Conservation (phyloP, 2,797 vertebrate genomes). For the Enteromius unitaeniatus region DNA sequence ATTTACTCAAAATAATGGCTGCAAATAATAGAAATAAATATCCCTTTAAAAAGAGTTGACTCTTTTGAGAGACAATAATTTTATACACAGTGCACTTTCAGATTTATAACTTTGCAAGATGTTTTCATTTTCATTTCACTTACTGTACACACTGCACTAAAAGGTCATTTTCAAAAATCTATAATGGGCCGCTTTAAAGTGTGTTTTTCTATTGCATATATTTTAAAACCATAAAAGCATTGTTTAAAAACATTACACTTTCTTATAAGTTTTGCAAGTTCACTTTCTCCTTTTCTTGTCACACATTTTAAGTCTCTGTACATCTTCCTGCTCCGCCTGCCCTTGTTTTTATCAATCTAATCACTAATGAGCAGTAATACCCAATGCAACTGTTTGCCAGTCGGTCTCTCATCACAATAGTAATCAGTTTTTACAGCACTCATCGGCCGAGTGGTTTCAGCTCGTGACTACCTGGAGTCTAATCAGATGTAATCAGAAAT, state of each 20-base stretch:
- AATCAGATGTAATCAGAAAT: slow-evolving; percentile 52
- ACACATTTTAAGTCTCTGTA: neutral
- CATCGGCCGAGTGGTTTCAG: slow-evolving; percentile 23
- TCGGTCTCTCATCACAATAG: slow-evolving; percentile 43
- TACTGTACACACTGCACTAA: no score
- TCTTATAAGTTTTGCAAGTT: neutral
- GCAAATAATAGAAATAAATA: neutral
- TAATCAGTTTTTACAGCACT: slow-evolving; percentile 49
- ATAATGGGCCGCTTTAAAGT: neutral
- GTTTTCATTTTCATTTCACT: no score
- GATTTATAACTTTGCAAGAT: no score
- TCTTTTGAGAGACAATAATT: no score
- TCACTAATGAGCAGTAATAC: slow-evolving; percentile 34
- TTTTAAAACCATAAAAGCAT: neutral
- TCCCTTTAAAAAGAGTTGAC: neutral
- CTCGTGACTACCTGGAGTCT: slow-evolving; percentile 26
- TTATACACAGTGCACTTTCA: no score
- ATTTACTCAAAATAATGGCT: neutral
- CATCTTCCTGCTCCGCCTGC: neutral
- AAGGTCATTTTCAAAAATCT: no score
- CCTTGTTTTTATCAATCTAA: slow-evolving; percentile 34
- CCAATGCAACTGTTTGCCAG: slow-evolving; percentile 23
- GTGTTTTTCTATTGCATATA: neutral
- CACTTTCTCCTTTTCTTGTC: neutral
- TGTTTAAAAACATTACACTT: neutral